Evolutionary conservation across 2,113 vertebrate genomes (phyloP).

Genomic region (Campylomormyrus numenius): DNA sequence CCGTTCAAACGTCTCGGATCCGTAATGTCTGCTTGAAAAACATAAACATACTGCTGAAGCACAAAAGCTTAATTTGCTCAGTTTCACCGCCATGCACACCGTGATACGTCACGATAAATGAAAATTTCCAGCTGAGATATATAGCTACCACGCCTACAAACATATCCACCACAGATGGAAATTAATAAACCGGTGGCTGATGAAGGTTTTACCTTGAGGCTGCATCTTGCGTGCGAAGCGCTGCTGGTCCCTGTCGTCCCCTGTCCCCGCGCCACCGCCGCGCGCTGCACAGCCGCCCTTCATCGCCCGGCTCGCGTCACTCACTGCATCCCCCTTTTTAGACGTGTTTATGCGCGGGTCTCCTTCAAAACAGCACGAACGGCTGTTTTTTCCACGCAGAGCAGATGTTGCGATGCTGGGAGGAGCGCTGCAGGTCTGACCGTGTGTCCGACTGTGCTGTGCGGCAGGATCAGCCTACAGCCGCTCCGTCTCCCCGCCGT

Average conservation of each 20-base stretch:
- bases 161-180: background rate
- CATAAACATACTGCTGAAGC: background rate
- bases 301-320: background rate
- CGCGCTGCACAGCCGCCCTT: background rate
- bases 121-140: background rate
- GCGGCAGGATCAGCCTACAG: background rate
- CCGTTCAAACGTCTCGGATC: background rate
- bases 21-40: background rate
- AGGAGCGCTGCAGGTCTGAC: background rate
- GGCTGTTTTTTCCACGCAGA: background rate
- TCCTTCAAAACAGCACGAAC: background rate
- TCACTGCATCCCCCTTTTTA: background rate
- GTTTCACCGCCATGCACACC: background rate
- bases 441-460: background rate
- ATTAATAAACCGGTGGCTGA: background rate
- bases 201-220: background rate
- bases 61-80: background rate
- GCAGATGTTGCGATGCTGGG: background rate
- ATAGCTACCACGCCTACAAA: background rate
- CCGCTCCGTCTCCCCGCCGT: background rate
- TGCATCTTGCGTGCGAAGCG: background rate
- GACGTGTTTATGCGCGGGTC: background rate
- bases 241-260: background rate
- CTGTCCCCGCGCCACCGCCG: background rate
- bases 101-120: background rate